Percentiles rank a stretch among this genome's conserved stretches.
phyloP scores from a whole-genome alignment of 2,888 invertebrate genomes.

The Erebia ligea region DNA sequence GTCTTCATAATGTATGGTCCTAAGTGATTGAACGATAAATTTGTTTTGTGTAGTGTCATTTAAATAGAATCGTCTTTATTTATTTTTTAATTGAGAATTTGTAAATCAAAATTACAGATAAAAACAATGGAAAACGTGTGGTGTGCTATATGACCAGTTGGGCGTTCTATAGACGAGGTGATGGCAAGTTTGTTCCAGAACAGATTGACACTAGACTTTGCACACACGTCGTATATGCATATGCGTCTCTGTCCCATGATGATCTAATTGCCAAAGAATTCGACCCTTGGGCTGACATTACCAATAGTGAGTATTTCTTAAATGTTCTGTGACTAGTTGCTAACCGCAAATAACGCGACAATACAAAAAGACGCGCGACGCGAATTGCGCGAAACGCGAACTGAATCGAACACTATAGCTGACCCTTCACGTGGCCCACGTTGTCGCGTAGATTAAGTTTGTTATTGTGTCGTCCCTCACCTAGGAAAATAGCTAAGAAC shows the following conservation, averaged over 20 bases:
- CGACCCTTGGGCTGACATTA: slow-evolving; percentile 94
- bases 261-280: slow-evolving; percentile 90
- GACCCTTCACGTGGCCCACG: no score
- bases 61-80: no score
- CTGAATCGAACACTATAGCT: no score
- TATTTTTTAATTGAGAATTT: background rate
- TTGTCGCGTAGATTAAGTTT: no score
- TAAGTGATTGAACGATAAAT: no score
- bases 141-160: slow-evolving; percentile 95
- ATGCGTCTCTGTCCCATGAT: slow-evolving; percentile 92
- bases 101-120: slow-evolving; percentile 49
- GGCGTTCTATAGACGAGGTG: slow-evolving; percentile 92
- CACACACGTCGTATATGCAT: slow-evolving; percentile 95
- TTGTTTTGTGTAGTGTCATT: no score
- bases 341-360: no score
- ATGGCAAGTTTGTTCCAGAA: slow-evolving; percentile 94
- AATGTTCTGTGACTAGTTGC: background rate
- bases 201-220: slow-evolving; percentile 91
- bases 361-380: no score
- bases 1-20: no score
- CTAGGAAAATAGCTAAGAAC: background rate
- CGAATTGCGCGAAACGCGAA: no score
- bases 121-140: slow-evolving; percentile 78
- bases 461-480: no score
- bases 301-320: slow-evolving; percentile 85